Percentiles rank a stretch among this genome's conserved stretches.
Conservation (phyloP, 2,888 invertebrate species). For the Bombylius major region DNA sequence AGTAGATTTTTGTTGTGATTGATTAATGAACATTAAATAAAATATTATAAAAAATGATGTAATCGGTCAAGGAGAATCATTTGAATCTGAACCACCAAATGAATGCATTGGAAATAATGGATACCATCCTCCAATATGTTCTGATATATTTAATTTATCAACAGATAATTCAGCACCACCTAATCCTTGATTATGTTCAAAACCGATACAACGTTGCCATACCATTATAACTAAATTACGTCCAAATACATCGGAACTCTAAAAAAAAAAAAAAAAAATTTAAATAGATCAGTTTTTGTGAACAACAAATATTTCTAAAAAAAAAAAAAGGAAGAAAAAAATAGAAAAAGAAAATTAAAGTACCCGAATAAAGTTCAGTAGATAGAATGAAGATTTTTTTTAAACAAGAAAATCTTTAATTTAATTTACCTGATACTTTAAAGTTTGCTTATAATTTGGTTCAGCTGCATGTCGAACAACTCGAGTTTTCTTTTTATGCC, state of each 20-base stretch:
- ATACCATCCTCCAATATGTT: slow-evolving; percentile 81
- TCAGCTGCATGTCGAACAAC: slow-evolving; percentile 69
- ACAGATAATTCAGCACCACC: slow-evolving; percentile 80
- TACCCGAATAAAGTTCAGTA: no score
- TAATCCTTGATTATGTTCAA: slow-evolving; percentile 68
- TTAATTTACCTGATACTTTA: slow-evolving; percentile 58
- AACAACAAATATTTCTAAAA: no score
- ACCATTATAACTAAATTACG: slow-evolving; percentile 80
- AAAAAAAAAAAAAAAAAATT: slow-evolving; percentile 11
- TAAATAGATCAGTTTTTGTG: not conserved
- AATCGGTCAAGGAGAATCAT: slow-evolving; percentile 39
- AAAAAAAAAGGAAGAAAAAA: no score
- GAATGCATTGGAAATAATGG: slow-evolving; percentile 79
- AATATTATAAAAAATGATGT: not conserved
- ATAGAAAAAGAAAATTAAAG: no score
- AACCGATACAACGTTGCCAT: slow-evolving; percentile 82
- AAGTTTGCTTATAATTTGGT: slow-evolving; percentile 77
- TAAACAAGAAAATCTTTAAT: not conserved
- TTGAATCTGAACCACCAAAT: slow-evolving; percentile 53
- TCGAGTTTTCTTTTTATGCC: slow-evolving; percentile 85
- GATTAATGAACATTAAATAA: no score
- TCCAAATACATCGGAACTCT: slow-evolving; percentile 62
- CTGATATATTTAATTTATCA: slow-evolving; percentile 60
- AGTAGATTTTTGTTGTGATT: no score
- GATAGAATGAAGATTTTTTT: no score